A percentile compares a stretch with the other conserved stretches of the same genome.
Conservation (phyloP, 2,113 vertebrate species). For the Ammodytes marinus region DNA sequence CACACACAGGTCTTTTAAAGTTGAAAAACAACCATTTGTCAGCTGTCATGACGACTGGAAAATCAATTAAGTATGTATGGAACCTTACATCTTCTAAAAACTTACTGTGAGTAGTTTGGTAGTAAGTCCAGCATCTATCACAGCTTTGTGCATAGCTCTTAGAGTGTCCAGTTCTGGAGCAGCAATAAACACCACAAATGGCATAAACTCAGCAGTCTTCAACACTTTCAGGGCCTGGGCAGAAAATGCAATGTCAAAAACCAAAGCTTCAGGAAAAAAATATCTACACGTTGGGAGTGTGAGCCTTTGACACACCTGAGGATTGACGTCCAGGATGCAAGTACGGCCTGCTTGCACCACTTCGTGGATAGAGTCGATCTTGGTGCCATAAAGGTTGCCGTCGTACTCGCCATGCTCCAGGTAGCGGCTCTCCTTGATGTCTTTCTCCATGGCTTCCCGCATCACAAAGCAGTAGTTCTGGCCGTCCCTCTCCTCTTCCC, state of each 20-base stretch:
- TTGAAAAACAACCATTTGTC: neutral
- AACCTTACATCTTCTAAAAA: neutral
- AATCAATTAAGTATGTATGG: neutral
- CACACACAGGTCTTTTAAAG: no score
- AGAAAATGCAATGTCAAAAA: constrained; percentile 32
- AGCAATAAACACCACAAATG: constrained; percentile 97
- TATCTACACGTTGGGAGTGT: neutral
- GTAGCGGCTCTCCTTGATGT: constrained; percentile 94
- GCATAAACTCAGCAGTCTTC: constrained; percentile 97
- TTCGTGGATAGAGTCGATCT: constrained; percentile 97
- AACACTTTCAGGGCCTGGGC: constrained; percentile 94
- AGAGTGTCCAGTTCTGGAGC: constrained; percentile 95
- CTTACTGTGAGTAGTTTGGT: constrained; percentile 97
- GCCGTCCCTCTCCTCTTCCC: constrained; percentile 96
- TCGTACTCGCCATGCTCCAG: constrained; percentile 98
- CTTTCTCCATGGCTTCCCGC: constrained; percentile 92
- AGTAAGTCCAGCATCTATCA: constrained; percentile 96
- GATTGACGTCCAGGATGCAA: constrained; percentile 98
- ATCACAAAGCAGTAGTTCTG: constrained; percentile 96
- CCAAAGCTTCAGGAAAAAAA: neutral
- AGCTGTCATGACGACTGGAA: neutral
- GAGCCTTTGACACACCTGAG: constrained; percentile 86
- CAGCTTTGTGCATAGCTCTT: constrained; percentile 97
- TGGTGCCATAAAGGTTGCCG: constrained; percentile 97
- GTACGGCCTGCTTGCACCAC: constrained; percentile 92